Evolutionary conservation across 1,140 invertebrate species (phyloP).

Genomic region (Micrasema minimum): DNA sequence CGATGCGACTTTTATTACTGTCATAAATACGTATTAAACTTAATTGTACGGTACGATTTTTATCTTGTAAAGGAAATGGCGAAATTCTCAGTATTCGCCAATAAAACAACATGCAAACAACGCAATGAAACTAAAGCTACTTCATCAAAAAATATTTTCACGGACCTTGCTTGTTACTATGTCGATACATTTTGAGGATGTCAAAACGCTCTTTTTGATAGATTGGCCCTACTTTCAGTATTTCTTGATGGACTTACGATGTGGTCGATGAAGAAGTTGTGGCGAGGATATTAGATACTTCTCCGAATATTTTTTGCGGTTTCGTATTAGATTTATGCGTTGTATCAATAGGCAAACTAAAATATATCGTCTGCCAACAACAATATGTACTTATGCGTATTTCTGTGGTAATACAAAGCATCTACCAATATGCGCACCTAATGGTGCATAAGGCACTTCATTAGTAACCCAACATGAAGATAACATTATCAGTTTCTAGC

Average conservation of each 20-base stretch:
- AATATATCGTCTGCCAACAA: not conserved
- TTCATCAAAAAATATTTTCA: not conserved
- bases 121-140: not conserved
- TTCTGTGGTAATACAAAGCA: not conserved
- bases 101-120: not conserved
- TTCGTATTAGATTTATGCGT: not conserved
- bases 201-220: not conserved
- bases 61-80: slow-evolving; percentile 9
- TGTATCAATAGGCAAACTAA: not conserved
- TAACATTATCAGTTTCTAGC: not conserved
- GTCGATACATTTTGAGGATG: no score
- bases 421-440: not conserved
- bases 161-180: no score
- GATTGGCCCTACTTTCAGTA: not conserved
- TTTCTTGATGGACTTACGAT: no score
- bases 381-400: not conserved
- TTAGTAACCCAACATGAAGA: not conserved
- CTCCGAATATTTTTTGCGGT: slow-evolving; percentile 23
- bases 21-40: not conserved
- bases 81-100: not conserved
- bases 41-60: slow-evolving; percentile 8
- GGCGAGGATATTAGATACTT: not conserved
- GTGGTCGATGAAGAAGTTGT: not conserved
- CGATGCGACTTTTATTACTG: not conserved
- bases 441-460: not conserved